A percentile compares a stretch with the other conserved stretches of the same genome.
Evolutionary conservation across 2,113 vertebrate genomes (phyloP).

Genomic region (Chloropsis hardwickii): DNA sequence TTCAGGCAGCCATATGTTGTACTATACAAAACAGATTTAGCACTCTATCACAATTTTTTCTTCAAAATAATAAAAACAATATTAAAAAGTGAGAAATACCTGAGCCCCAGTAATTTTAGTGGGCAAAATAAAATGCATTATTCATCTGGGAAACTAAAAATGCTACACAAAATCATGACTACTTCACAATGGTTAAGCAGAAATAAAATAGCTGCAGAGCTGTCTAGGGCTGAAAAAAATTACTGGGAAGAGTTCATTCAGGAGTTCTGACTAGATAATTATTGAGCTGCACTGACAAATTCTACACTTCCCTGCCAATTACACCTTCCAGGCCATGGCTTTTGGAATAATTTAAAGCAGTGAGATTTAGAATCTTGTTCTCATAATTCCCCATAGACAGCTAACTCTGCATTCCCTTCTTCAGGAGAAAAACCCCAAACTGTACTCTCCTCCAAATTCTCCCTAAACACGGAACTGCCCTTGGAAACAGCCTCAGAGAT

Average conservation of each 20-base stretch:
- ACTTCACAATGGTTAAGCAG: neutral
- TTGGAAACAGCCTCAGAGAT: neutral
- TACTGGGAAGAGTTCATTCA: constrained; percentile 54
- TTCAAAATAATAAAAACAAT: constrained; percentile 39
- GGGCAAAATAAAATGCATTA: constrained; percentile 66
- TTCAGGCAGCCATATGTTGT: constrained; percentile 49
- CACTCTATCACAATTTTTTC: constrained; percentile 41
- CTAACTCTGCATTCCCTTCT: neutral
- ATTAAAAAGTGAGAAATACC: constrained; percentile 6
- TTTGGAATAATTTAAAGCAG: constrained; percentile 67
- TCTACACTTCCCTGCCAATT: constrained; percentile 63
- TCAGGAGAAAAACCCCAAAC: neutral
- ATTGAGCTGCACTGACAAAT: constrained; percentile 56
- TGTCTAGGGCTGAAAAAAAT: neutral
- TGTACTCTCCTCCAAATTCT: neutral
- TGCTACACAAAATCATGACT: constrained; percentile 33
- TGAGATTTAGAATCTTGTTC: constrained; percentile 51
- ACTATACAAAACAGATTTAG: constrained; percentile 65
- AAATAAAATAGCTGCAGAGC: constrained; percentile 28
- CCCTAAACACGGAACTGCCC: neutral
- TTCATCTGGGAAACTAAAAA: constrained; percentile 62
- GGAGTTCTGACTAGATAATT: constrained; percentile 66
- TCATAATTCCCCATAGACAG: constrained; percentile 31
- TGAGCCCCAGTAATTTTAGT: constrained; percentile 1
- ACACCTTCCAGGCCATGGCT: constrained; percentile 43